Percentiles rank a stretch among this genome's conserved stretches.
Conservation (phyloP, 2,797 vertebrate species). For the Streptopelia turtur region DNA sequence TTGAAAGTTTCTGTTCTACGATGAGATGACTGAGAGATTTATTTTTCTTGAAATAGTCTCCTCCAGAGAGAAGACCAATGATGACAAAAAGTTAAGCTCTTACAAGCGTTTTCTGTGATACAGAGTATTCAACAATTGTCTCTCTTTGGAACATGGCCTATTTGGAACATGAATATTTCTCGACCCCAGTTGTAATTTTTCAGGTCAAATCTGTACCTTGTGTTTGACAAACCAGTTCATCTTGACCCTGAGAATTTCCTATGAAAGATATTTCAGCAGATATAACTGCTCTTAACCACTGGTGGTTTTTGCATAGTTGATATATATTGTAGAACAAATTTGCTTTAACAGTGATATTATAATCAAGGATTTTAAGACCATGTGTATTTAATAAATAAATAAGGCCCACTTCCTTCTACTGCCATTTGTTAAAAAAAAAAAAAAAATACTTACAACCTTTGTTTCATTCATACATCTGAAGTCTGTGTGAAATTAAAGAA, state of each 20-base stretch:
- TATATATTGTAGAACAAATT: background rate
- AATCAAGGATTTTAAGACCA: background rate
- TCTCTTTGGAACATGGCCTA: background rate
- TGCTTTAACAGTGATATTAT: background rate
- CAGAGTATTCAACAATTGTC: background rate
- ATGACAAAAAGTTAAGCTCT: background rate
- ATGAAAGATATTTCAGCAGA: background rate
- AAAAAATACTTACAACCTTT: background rate
- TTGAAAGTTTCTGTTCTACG: background rate
- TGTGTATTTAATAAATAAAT: background rate
- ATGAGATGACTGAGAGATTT: background rate
- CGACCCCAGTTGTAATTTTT: background rate
- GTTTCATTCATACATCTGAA: background rate
- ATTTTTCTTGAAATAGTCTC: background rate
- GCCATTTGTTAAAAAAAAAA: background rate
- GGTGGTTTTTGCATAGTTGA: fast-evolving
- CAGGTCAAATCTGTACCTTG: background rate
- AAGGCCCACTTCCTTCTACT: background rate
- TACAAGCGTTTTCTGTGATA: background rate
- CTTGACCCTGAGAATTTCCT: background rate
- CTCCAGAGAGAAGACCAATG: background rate
- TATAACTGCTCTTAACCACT: fast-evolving
- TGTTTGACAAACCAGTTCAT: background rate
- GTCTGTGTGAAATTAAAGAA: background rate
- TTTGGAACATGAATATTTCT: background rate